Base-by-base conservation (phyloP, 2,888 invertebrate species). In the Morinoia aosen region DNA sequence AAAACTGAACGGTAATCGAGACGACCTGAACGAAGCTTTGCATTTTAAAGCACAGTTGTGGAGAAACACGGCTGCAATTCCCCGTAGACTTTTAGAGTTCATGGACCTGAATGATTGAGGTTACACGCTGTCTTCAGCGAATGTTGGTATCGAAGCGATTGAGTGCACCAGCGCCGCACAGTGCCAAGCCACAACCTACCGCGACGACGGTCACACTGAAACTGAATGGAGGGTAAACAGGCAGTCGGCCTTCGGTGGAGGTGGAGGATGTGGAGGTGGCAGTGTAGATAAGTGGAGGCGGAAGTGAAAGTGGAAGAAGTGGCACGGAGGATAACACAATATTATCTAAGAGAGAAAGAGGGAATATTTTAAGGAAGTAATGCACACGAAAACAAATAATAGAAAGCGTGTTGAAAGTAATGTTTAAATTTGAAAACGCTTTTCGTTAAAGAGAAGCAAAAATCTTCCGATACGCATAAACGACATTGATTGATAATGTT, bases 61-160 rank as follows among this genome's bases (percentile, higher is more conserved):
- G 16, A 8, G 76, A 76, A 76, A 16, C 76, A 76, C 76, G 76
- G 76, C 25, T 76, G 16, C 76, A 76, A 76, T 10, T 25, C 33
- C 76, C 76, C 76, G 76, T 76, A 76, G 76, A 76, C 76, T 76
- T 76, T 76, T 76, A 16, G 76, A 76, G 76, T 76, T 76, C 76
- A 76, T 76, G 33, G 33, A 76, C 76, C 76, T 76, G 76, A 76
- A 76, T 76, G 76, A 76, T 40, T 90, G n/a, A 14, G 19, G 90
- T 90, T 39, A 40, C 90, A 90, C 90, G 90, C 48, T 90, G 90
- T 90, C 90, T 90, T 39, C 48, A 40, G 90, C 40, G 90, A 90
- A 90, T 40, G 39, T 90, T 90, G 90, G 39, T 90, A 90, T 40
- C 90, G 90, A 40, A 90, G 90, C 90, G 90, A 90, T 90, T 48